A percentile compares a stretch with the other conserved stretches of the same genome.
Evolutionary conservation across 37 sponge, comb jelly and placozoan genomes (phyloP).

Genomic region (Theonella swinhoei): DNA sequence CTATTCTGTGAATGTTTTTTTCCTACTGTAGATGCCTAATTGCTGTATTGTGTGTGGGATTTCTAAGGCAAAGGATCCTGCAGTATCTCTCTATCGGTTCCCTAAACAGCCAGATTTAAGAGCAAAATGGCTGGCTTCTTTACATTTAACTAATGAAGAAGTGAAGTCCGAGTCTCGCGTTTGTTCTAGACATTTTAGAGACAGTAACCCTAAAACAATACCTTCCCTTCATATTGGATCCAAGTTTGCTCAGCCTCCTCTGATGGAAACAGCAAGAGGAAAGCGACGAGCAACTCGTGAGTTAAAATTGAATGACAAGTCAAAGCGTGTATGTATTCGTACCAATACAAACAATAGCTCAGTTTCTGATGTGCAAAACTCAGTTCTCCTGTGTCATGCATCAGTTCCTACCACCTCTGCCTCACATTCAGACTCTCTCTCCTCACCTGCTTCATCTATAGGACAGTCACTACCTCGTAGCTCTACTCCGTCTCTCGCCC

Average conservation of each 20-base stretch:
- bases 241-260: neutral
- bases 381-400: too few relatives aligned
- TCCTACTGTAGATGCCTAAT: neutral
- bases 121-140: neutral
- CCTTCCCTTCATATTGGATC: constrained; percentile 5
- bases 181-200: neutral
- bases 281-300: constrained; percentile 5
- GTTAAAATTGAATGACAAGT: too few relatives aligned
- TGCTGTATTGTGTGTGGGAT: neutral
- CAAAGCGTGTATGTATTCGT: too few relatives aligned
- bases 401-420: too few relatives aligned
- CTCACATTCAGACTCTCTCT: too few relatives aligned
- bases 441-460: too few relatives aligned
- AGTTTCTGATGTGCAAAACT: too few relatives aligned
- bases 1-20: too few relatives aligned
- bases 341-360: too few relatives aligned
- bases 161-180: neutral
- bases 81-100: neutral
- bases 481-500: too few relatives aligned
- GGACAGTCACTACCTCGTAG: too few relatives aligned
- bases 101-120: neutral
- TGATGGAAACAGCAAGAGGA: neutral
- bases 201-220: neutral
- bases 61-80: neutral
- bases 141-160: neutral